Conservation (phyloP, 2,797 vertebrate genomes). For the Orestias chungarensis region DNA sequence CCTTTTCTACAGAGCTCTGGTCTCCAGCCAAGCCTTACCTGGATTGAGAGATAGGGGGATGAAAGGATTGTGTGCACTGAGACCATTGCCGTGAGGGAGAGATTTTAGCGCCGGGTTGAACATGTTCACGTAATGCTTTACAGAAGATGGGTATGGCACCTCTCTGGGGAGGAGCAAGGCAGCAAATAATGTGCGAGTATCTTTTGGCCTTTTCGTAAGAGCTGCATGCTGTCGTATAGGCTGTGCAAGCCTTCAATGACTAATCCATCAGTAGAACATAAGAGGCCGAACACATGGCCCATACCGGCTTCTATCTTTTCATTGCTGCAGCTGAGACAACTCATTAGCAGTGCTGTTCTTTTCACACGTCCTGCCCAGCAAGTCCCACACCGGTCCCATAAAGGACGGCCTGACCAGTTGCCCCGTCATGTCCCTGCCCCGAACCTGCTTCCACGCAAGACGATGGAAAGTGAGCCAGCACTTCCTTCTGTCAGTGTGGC, state of each 20-base stretch:
- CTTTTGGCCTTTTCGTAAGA: slow-evolving; percentile 65
- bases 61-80: slow-evolving; percentile 70
- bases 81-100: slow-evolving; percentile 66
- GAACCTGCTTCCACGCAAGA: slow-evolving; percentile 47
- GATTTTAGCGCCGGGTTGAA: slow-evolving; percentile 64
- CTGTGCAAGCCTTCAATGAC: slow-evolving; percentile 52
- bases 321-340: slow-evolving; percentile 36
- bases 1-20: slow-evolving; percentile 63
- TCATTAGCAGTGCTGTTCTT: slow-evolving; percentile 55
- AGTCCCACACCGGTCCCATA: slow-evolving; percentile 32
- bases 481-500: slow-evolving; percentile 53
- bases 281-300: slow-evolving; percentile 42
- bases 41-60: slow-evolving; percentile 75
- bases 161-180: slow-evolving; percentile 59
- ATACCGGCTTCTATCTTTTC: slow-evolving; percentile 33
- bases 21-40: slow-evolving; percentile 73
- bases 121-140: slow-evolving; percentile 68
- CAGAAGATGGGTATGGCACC: slow-evolving; percentile 58
- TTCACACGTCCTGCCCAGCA: slow-evolving; percentile 47
- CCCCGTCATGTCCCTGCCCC: slow-evolving; percentile 53
- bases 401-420: slow-evolving; percentile 62
- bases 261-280: slow-evolving; percentile 61
- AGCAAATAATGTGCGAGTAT: slow-evolving; percentile 67
- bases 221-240: slow-evolving; percentile 52
- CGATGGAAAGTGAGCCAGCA: slow-evolving; percentile 50